Conservation (phyloP, 2,797 vertebrate species). For the Eutrigla gurnardus region DNA sequence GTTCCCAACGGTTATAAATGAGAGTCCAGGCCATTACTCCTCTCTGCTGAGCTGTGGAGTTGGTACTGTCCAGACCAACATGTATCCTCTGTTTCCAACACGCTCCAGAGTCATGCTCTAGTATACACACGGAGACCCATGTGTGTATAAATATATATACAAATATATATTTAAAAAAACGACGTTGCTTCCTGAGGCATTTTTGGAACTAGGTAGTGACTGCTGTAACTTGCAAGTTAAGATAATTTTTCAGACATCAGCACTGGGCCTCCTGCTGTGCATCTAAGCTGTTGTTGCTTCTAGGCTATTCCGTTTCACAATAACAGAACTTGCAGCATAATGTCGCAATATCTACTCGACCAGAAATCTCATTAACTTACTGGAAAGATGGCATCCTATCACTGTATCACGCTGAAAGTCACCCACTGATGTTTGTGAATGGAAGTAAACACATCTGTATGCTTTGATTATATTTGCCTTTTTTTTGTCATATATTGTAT, state of each 20-base stretch:
- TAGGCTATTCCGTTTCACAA: conserved; percentile 6
- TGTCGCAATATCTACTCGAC: conserved; percentile 12
- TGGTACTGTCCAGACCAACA: not conserved
- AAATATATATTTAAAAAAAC: too few species aligned
- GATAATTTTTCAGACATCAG: not conserved
- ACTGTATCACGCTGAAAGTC: not conserved
- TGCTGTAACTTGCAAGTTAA: not conserved
- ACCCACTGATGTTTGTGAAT: not conserved
- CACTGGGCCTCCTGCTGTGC: conserved; percentile 1
- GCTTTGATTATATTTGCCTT: not conserved
- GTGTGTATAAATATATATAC: not conserved
- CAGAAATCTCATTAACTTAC: conserved; percentile 9
- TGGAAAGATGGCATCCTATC: conserved; percentile 21
- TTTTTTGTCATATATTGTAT: not conserved
- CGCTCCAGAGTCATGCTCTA: not conserved
- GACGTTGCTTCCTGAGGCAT: not conserved
- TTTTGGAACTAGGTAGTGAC: not conserved
- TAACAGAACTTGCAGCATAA: not conserved
- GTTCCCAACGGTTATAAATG: too few species aligned
- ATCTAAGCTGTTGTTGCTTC: conserved; percentile 13
- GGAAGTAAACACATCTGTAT: not conserved
- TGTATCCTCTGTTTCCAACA: not conserved
- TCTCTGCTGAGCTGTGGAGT: not conserved
- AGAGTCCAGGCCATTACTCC: not conserved
- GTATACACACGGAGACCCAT: not conserved